Percentiles rank a stretch among this genome's conserved stretches.
Conservation (phyloP, 2,888 invertebrate species). For the Mystacides longicornis region DNA sequence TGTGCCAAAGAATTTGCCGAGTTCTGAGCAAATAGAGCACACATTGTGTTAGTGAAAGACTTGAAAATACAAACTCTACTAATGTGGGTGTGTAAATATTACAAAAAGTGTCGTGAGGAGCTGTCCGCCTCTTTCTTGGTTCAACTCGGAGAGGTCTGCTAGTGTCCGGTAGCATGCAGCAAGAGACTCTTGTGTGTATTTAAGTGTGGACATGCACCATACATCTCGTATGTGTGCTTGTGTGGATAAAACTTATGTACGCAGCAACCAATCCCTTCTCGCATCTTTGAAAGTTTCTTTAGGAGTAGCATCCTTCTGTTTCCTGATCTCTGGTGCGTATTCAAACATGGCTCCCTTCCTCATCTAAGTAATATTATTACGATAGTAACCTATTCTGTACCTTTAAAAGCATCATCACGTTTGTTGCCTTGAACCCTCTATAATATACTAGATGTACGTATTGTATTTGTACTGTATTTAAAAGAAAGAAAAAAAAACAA, state of each 20-base stretch:
- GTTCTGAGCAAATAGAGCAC: constrained; percentile 59
- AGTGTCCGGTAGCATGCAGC: neutral
- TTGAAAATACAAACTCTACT: neutral
- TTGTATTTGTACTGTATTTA: too few species aligned
- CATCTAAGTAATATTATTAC: too few species aligned
- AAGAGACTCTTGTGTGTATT: too few species aligned
- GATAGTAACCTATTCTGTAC: too few species aligned
- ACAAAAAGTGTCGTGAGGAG: neutral
- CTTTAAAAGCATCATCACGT: too few species aligned
- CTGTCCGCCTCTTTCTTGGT: neutral
- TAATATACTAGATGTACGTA: constrained; percentile 11
- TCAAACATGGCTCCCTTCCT: too few species aligned
- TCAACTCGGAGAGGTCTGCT: neutral
- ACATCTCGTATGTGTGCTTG: too few species aligned
- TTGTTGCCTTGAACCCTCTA: constrained; percentile 23
- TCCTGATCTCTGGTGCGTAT: neutral
- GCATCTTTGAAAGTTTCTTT: too few species aligned
- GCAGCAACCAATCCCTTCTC: too few species aligned
- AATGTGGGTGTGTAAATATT: constrained; percentile 1
- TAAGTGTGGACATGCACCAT: too few species aligned
- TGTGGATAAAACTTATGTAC: too few species aligned
- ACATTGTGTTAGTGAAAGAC: constrained; percentile 30
- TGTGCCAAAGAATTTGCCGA: constrained; percentile 99
- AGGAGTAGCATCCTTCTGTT: neutral
- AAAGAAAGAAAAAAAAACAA: neutral